phyloP scores from a whole-genome alignment of 37 sponge, comb jelly and placozoan species.

The Amphimedon queenslandica region DNA sequence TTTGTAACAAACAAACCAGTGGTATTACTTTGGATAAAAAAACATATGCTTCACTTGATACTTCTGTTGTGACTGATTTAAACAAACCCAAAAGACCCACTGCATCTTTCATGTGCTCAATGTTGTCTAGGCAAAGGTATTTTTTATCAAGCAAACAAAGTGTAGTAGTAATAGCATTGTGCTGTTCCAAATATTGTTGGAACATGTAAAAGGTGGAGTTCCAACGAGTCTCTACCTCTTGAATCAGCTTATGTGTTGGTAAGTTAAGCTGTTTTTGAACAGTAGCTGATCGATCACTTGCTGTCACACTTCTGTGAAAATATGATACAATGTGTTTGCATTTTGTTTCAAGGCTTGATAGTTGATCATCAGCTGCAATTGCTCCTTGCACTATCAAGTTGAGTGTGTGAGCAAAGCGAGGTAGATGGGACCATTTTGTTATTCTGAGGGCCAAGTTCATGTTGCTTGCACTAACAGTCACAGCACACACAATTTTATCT shows the following conservation, averaged over 20 bases:
- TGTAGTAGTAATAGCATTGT: too few relatives aligned
- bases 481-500: neutral
- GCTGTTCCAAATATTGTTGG: too few relatives aligned
- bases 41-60: neutral
- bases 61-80: slow-evolving; percentile 4
- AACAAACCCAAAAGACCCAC: neutral
- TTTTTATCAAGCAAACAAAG: slow-evolving; percentile 1
- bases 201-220: too few relatives aligned
- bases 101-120: neutral
- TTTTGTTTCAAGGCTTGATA: neutral
- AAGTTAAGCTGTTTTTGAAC: neutral
- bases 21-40: too few relatives aligned
- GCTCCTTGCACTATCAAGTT: neutral
- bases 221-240: slow-evolving; percentile 2
- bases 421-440: neutral
- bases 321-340: slow-evolving; percentile 2
- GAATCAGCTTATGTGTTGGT: neutral
- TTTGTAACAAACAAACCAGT: too few relatives aligned
- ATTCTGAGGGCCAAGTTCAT: neutral
- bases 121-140: neutral
- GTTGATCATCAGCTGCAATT: neutral
- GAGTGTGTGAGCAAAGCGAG: slow-evolving; percentile 7
- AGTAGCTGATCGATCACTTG: neutral
- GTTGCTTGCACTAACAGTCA: neutral
- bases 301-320: slow-evolving; percentile 1